Percentiles rank a stretch among this genome's conserved stretches.
phyloP scores from a whole-genome alignment of 2,797 vertebrate genomes.

The Enteromius viviparus region DNA sequence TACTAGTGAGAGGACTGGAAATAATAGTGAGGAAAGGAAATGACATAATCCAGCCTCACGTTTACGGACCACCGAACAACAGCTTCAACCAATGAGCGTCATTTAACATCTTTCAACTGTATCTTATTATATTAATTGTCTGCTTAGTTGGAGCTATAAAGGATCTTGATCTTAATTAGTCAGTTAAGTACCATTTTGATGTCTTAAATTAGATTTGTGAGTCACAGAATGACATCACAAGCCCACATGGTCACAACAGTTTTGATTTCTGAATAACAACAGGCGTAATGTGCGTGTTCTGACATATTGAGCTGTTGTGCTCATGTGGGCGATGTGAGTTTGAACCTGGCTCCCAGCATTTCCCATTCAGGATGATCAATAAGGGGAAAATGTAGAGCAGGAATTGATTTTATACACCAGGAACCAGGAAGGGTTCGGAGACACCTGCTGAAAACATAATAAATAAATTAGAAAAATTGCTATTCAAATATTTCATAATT shows the following conservation, averaged over 20 bases:
- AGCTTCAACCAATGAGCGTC: slow-evolving; percentile 6
- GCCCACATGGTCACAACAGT: slow-evolving; percentile 12
- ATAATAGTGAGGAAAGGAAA: neutral
- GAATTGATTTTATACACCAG: neutral
- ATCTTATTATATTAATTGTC: neutral
- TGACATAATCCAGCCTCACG: neutral
- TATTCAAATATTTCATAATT: neutral
- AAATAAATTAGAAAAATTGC: neutral
- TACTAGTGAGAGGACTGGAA: neutral
- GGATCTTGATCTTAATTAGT: slow-evolving; percentile 15
- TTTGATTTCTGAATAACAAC: slow-evolving; percentile 9
- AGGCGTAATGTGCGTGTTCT: neutral
- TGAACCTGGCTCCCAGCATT: neutral
- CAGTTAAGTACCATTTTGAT: neutral
- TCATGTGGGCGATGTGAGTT: neutral
- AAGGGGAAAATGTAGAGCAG: neutral
- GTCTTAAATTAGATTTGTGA: slow-evolving; percentile 17
- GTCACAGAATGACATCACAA: slow-evolving; percentile 11
- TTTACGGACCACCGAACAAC: neutral
- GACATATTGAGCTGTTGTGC: neutral
- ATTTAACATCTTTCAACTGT: slow-evolving; percentile 6
- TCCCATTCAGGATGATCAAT: neutral
- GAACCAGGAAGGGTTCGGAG: neutral
- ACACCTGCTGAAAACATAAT: neutral
- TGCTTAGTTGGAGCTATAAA: slow-evolving; percentile 6